Conservation (phyloP, 1,140 invertebrate genomes). For the Brachionus asplanchnoidis region DNA sequence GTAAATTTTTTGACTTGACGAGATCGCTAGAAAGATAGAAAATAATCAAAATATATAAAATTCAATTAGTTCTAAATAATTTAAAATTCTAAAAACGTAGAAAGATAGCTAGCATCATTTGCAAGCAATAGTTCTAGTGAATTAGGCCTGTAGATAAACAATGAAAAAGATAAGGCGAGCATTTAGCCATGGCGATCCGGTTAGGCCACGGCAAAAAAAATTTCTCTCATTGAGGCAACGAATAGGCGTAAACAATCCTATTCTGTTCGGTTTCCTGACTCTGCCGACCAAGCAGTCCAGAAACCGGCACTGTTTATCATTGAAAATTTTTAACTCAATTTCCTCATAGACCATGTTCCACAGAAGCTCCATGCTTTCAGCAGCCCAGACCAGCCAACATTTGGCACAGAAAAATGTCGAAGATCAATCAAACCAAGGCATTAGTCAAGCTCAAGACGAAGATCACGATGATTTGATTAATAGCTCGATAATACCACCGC, state of each 20-base stretch:
- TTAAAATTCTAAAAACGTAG: conserved; percentile 22
- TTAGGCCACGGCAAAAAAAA: neutral
- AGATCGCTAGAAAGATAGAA: conserved; percentile 1
- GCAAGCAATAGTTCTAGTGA: neutral
- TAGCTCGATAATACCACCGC: conserved; percentile 29
- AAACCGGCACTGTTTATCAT: neutral
- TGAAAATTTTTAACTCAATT: neutral
- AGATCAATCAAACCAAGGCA: neutral
- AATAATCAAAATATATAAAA: neutral
- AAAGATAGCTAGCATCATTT: neutral
- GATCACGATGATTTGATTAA: conserved; percentile 31
- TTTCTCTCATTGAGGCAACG: neutral
- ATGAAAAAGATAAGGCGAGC: conserved; percentile 16
- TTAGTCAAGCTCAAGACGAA: neutral
- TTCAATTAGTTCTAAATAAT: conserved; percentile 35
- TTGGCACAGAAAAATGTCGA: neutral
- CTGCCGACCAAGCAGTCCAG: neutral
- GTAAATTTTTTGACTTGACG: conserved; percentile 6
- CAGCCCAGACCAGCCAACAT: neutral
- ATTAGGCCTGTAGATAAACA: neutral
- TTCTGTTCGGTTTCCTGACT: neutral
- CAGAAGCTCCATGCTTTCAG: neutral
- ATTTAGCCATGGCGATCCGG: neutral
- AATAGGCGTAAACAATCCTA: neutral
- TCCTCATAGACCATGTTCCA: neutral